phyloP scores from a whole-genome alignment of 2,797 vertebrate species.

The Chloroceryle inda region DNA sequence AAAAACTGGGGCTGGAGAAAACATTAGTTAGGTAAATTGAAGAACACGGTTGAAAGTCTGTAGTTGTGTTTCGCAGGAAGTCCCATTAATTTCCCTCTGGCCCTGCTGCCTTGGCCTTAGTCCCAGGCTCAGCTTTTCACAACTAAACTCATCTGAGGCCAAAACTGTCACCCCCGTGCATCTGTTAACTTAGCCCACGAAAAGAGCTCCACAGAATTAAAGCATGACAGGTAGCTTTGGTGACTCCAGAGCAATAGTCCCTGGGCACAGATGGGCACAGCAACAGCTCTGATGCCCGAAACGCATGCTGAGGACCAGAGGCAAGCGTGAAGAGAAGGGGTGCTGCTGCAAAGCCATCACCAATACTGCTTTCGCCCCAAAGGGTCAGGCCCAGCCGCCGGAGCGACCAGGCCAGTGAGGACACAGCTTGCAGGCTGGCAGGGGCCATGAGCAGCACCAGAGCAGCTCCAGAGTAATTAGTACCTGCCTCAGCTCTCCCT shows the following conservation, averaged over 20 bases:
- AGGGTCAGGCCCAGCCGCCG: background rate
- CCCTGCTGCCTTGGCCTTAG: background rate
- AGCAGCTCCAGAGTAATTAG: background rate
- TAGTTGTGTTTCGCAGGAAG: background rate
- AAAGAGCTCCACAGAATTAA: background rate
- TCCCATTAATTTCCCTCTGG: background rate
- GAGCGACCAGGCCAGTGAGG: background rate
- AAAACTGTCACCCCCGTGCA: background rate
- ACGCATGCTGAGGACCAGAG: accelerated
- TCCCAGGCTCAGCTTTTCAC: background rate
- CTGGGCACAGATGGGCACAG: background rate
- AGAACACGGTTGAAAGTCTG: background rate
- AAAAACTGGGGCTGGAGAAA: background rate
- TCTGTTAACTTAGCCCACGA: background rate
- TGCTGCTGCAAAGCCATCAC: background rate
- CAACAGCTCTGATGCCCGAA: background rate
- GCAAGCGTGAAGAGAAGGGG: background rate
- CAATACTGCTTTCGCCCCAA: background rate
- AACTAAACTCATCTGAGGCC: background rate
- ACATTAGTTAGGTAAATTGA: constrained; percentile 27
- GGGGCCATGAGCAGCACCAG: accelerated
- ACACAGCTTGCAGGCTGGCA: background rate
- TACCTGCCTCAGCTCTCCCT: background rate
- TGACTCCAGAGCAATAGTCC: background rate
- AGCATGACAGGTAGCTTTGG: background rate